Conservation (phyloP, 2,797 vertebrate species). For the Bradypus variegatus region DNA sequence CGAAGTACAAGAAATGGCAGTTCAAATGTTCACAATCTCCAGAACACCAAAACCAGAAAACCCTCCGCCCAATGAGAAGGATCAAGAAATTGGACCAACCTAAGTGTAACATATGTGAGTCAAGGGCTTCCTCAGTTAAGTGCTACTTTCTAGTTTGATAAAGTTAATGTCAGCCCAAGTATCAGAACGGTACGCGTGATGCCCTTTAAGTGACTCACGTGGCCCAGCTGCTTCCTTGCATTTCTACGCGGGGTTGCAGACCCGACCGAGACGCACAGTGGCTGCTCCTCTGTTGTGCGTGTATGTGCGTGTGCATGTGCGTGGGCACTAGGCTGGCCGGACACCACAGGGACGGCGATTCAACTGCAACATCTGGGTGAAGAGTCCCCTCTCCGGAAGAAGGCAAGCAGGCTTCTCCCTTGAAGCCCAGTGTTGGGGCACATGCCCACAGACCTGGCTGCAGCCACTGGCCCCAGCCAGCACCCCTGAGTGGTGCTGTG, state of each 20-base stretch:
- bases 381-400: neutral
- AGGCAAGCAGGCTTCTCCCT: neutral
- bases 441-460: no score
- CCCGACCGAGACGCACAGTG: neutral
- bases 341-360: neutral
- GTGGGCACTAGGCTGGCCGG: neutral
- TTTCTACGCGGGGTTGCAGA: constrained; percentile 4
- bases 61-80: neutral
- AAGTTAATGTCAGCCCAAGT: constrained; percentile 31
- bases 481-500: no score
- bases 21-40: neutral
- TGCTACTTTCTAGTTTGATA: constrained; percentile 17
- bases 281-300: neutral
- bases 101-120: neutral
- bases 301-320: no score
- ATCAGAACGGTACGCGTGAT: neutral
- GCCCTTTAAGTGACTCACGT: constrained; percentile 2
- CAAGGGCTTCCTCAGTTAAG: neutral
- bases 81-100: neutral
- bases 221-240: neutral
- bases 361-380: neutral
- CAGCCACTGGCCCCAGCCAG: no score
- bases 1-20: neutral
- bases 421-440: neutral
- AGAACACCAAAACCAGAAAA: neutral